Evolutionary conservation across 2,113 vertebrate genomes (phyloP), one percentile per base, ranked within the genome.

Genomic region (Pterocles gutturalis): DNA sequence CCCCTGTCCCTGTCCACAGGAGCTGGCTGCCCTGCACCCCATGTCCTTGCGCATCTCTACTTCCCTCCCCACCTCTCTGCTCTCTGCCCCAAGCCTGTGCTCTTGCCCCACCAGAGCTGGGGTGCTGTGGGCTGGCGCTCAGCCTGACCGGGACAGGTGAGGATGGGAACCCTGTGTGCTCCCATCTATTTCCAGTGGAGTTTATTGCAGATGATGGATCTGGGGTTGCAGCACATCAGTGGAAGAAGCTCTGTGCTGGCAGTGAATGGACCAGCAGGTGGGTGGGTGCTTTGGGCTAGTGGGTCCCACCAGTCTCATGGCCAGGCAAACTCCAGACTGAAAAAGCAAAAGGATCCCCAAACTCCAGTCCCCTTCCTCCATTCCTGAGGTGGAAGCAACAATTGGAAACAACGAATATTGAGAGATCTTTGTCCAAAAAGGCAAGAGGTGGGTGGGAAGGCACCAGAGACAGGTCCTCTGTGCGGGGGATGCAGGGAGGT

Each of bases 1-100:
- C 49, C 43, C 22, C 48, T 62, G 1, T 55, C 46, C 61, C 22
- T 77, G 34, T 19, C 48, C 34, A 4, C 10, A 22, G 75, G 54
- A 73, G 9, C 17, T 41, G 46, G 31, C 29, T 46, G 25, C 48
- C 62, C 38, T 51, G 34, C 2, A 11, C 8, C 15, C 16, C 17
- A 11, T 18, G 51, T 51, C 31, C 55, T 78, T 0, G 0, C 22
- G 17, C 10, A 34, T 31, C 66, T 79, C 71, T 9, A 4, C 7
- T 51, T 90, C 38, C 25, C 19, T 87, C 58, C 26, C 9, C 25
- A 51, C 22, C n/a, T 58, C 55, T 33, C 20, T 69, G 57, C 75
- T 28, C 6, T 79, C 36, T 76, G 51, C 20, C 28, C 22, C 19
- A 2, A 33, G 36, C 64, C 60, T 79, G 18, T 54, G 65, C 41